Conservation (phyloP, 2,888 invertebrate species). For the Cancer borealis region DNA sequence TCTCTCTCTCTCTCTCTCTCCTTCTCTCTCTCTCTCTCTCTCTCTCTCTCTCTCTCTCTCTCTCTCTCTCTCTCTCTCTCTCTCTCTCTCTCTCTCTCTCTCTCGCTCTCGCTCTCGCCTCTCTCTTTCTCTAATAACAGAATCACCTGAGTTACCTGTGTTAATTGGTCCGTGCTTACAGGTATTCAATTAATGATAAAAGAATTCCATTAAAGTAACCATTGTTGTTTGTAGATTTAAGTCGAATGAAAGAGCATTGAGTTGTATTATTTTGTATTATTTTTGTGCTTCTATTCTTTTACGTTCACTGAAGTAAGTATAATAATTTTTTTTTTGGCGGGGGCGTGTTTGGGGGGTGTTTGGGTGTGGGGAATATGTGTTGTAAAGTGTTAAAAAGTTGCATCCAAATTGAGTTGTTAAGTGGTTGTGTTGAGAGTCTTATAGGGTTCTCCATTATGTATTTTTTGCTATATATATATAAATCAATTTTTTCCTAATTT, state of each 20-base stretch:
- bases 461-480: not conserved
- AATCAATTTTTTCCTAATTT: not conserved
- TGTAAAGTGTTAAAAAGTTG: too few relatives aligned
- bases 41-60: not conserved
- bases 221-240: slow-evolving; percentile 24
- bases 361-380: too few relatives aligned
- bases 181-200: slow-evolving; percentile 60
- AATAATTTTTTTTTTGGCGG: not conserved
- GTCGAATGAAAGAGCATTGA: not conserved
- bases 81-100: slow-evolving; percentile 46
- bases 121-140: slow-evolving; percentile 15
- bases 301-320: not conserved
- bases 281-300: not conserved
- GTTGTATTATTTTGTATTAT: not conserved
- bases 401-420: too few relatives aligned
- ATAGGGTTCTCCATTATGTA: not conserved
- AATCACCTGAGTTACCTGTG: slow-evolving; percentile 42
- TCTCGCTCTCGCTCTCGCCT: not conserved
- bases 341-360: not conserved
- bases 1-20: slow-evolving; percentile 55
- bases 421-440: not conserved
- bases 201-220: slow-evolving; percentile 49
- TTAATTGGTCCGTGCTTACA: slow-evolving; percentile 57
- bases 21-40: not conserved
- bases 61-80: slow-evolving; percentile 38